Percentiles rank a stretch among this genome's conserved stretches.
These are phyloP conservation scores for Dendrolimus kikuchii DNA, from an alignment of 1,140 invertebrate species.

Conservation along the genomic window DNA sequence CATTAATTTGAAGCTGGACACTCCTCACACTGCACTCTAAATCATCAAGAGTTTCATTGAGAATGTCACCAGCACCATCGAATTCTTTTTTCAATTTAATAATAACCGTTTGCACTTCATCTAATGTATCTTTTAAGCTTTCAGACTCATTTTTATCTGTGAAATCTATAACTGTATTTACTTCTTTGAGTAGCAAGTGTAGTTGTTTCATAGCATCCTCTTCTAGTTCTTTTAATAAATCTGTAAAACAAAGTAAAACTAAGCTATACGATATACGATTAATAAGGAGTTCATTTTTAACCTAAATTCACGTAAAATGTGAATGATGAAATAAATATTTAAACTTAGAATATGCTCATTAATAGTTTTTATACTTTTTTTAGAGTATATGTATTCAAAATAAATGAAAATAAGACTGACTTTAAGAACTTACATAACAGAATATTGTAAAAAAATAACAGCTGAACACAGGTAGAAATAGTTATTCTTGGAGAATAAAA, in stretches of 20 bases:
- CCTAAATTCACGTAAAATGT: too few relatives aligned
- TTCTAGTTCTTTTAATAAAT: slow-evolving; percentile 12
- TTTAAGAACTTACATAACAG: too few relatives aligned
- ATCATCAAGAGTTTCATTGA: slow-evolving; percentile 62
- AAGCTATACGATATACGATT: too few relatives aligned
- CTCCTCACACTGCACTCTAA: slow-evolving; percentile 67
- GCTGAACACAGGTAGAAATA: too few relatives aligned
- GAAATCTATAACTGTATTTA: slow-evolving; percentile 33
- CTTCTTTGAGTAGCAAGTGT: slow-evolving; percentile 36
- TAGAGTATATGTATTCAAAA: too few relatives aligned
- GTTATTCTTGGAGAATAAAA: too few relatives aligned
- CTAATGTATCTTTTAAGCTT: slow-evolving; percentile 38
- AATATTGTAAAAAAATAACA: too few relatives aligned
- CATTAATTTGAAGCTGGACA: slow-evolving; percentile 57
- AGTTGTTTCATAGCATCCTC: slow-evolving; percentile 32
- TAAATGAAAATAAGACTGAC: too few relatives aligned
- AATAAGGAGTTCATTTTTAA: too few relatives aligned
- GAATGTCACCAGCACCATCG: slow-evolving; percentile 38
- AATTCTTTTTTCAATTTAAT: slow-evolving; percentile 54
- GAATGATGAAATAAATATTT: too few relatives aligned
- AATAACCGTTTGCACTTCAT: slow-evolving; percentile 58
- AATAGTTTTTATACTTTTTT: too few relatives aligned
- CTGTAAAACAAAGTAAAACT: slow-evolving; percentile 6
- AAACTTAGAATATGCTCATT: too few relatives aligned
- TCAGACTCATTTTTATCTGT: slow-evolving; percentile 30